Base-by-base conservation (phyloP, 2,888 invertebrate species). In the Pegoplata infirma region DNA sequence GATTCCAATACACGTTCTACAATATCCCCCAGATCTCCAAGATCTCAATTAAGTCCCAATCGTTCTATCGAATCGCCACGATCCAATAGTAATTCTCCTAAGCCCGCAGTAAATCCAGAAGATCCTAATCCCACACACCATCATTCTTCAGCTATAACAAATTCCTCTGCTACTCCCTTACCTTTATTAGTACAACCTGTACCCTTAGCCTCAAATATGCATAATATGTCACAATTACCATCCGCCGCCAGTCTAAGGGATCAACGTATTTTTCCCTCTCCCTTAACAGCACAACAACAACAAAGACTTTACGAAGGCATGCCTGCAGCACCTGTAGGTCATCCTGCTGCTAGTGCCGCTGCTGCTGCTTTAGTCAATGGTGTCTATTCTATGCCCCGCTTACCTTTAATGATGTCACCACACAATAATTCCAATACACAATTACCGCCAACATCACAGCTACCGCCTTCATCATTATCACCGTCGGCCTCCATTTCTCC, bases 1-100 rank as follows among this genome's bases (percentile, higher is more conserved):
- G 89, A 89, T 81, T 82, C 84, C 76, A 84, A 85, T 74, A 81
- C 80, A 83, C 85, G 86, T 80, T 86, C 88, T 74, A 85, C 86
- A 7, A 16, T 86, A 79, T 85, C 87, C 16, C 85, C 86, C 19
- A 84, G 81, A 82, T 84, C 84, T 47, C 83, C 82, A 17, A 51
- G 80, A 66, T 83, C 83, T 51, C 82, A 82, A 49, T 74, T 80
- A 63, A 80, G 84, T 72, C 84, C 85, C 23, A 82, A 82, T 17
- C 82, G 80, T 51, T 84, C 81, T 21, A 76, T 68, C n/a, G 80
- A 77, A 32, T 82, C 85, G 16, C 83, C 84, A 10, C 82, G 82
- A n/a, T 84, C 83, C 68, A 84, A 85, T 7, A 88, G 86, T 6
- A 85, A 85, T 51, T 89, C 89, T 3, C 79, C 79, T 8, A 79